phyloP scores from a whole-genome alignment of 2,888 invertebrate genomes.

The Ptycholaimellus sp. region DNA sequence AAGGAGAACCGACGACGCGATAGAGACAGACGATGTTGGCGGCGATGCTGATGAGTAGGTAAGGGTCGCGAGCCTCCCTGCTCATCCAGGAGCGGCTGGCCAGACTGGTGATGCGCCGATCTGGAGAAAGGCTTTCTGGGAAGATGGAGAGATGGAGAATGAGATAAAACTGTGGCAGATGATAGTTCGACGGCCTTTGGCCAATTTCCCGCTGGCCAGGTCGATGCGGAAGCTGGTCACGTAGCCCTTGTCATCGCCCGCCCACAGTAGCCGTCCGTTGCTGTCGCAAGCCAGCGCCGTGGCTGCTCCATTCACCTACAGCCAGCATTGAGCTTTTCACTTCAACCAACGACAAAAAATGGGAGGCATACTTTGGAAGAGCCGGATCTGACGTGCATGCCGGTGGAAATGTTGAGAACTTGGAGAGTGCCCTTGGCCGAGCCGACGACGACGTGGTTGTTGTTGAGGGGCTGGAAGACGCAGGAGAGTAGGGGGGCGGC shows the following conservation, averaged over 20 bases:
- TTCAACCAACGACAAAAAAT: background rate
- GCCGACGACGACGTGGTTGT: constrained; percentile 60
- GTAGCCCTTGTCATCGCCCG: constrained; percentile 50
- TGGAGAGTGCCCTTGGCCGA: constrained; percentile 48
- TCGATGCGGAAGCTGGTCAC: constrained; percentile 47
- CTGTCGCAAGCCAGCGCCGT: constrained; percentile 50
- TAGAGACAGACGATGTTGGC: constrained; percentile 49
- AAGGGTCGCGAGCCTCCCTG: constrained; percentile 45
- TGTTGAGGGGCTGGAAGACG: constrained; percentile 56
- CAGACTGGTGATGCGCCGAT: constrained; percentile 45
- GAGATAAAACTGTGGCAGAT: background rate
- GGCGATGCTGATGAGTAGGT: constrained; percentile 50
- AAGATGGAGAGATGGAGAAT: background rate
- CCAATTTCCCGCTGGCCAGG: constrained; percentile 41
- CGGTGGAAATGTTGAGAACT: constrained; percentile 58
- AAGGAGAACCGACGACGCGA: constrained; percentile 15
- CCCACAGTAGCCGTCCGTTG: constrained; percentile 53
- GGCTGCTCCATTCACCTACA: constrained; percentile 32
- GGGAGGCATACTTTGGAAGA: background rate
- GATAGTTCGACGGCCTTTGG: constrained; percentile 45
- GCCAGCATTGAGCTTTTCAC: background rate
- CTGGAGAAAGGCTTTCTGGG: constrained; percentile 31
- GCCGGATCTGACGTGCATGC: constrained; percentile 41
- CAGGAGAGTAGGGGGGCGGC: constrained; percentile 38
- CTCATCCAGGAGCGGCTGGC: constrained; percentile 59